Base-by-base conservation (phyloP, 1,140 invertebrate species). In the Papilio glaucus region DNA sequence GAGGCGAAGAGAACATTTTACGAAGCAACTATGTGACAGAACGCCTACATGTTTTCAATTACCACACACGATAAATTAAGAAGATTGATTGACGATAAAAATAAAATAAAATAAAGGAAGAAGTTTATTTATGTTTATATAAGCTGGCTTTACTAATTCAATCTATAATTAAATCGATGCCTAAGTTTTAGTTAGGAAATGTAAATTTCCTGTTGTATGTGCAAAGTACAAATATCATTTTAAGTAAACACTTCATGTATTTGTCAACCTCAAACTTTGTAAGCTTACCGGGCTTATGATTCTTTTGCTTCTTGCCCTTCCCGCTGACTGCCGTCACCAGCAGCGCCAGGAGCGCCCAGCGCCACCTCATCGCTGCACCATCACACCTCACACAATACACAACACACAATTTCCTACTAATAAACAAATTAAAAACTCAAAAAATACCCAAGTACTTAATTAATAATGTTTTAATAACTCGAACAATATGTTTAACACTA, bases 251-350 rank as follows among this genome's bases (percentile, higher is more conserved):
- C 4, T 13, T 2, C 15, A 33, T 45, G 9, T 24, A n/a, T n/a
- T n/a, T 15, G 10, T 57, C 12, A 49, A 26, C 9, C 9, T 57
- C 10, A 0, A 29, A 33, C 8, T 18, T 65, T 45, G 33, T 74
- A 61, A 39, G 21, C 78, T 78, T 38, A 91, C 89, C 88, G 70
- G 87, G 89, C 72, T 91, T 91, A 13, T 91, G 82, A 77, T 89
- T 85, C 10, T 85, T 83, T 62, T 90, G 87, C 57, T 88, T 89
- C 82, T 86, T 90, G 42, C 84, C 85, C 73, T 85, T 87, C 26
- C 81, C 86, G 65, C 81, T 79, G 75, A 81, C 89, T 9, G 78
- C 79, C 9, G 79, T 74, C 83, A 82, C 83, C 77, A 91, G 79
- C 79, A 90, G 63, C 68, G 75, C 74, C 74, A 84, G 57, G 76